Evolutionary conservation across 2,113 vertebrate genomes (phyloP), one percentile per base, ranked within the genome.

Genomic region (Melanotaenia duboulayi): DNA sequence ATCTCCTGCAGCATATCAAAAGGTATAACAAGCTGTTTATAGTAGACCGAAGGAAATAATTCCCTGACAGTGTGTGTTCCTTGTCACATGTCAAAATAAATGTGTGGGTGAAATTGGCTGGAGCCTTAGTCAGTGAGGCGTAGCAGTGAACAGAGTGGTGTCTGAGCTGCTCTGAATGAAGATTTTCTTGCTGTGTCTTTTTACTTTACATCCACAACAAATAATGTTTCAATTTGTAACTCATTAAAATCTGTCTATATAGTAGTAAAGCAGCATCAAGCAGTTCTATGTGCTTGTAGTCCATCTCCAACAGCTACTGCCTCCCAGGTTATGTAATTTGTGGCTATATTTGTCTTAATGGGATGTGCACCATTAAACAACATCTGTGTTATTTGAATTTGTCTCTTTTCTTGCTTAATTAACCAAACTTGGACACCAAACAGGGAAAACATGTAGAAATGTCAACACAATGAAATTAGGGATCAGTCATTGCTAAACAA

Each of bases 21-120:
- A 69, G 40, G 20, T 13, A 28, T 74, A 87, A 87, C 74, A 66
- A 76, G 59, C 13, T 51, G 8, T 83, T 89, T 80, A 78, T 80
- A 54, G 44, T 61, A 52, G 74, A 87, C 74, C 70, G 48, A 61
- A 80, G 35, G 59, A 77, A 74, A 86, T 90, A 54, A 87, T 90
- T 71, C 56, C 50, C 70, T 65, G 66, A 69, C 80, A 81, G 75
- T 88, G 65, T 84, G 70, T 76, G 74, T 54, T 59, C 39, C 78
- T 78, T 84, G 85, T 87, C 88, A 89, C 71, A 89, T 90, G 89
- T 92, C 90, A 90, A 86, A 86, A 87, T 86, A 88, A 87, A 80
- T 74, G 81, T 83, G 74, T 72, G 82, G 76, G 86, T 74, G 83
- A 89, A 89, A 87, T 90, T 87, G 83, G 65, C 85, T 87, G 83